Base-by-base conservation (phyloP, 2,888 invertebrate genomes). In the Drosophila anceps region DNA sequence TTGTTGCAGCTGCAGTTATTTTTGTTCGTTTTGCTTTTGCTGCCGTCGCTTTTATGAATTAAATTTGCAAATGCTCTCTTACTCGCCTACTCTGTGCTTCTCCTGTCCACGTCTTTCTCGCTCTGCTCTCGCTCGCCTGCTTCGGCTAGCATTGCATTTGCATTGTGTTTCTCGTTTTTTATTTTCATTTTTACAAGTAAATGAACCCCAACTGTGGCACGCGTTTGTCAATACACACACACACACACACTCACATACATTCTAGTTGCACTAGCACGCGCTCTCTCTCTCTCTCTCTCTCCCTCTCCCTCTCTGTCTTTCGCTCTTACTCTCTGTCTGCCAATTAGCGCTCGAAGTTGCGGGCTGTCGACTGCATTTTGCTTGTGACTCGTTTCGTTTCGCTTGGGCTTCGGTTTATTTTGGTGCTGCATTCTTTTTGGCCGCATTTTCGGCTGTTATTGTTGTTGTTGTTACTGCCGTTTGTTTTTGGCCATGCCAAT, bases 341-440 rank as follows among this genome's bases (percentile, higher is more conserved):
- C 81, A 81, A 81, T 81, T 83, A 77, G 68, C 46, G 77, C 62
- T 60, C 66, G 61, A 70, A 74, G 79, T 67, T 73, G 78, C 68
- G 54, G 43, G 33, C 43, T 58, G 57, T 20, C 69, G 77, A 75
- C 41, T 83, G 81, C 83, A 85, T 72, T 83, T 78, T 65, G 79
- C 57, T 67, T 76, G 55, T 51, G 72, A 71, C 69, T 80, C 78
- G 75, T 51, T 81, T 78, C 53, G 53, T 53, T 69, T 67, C 66
- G 66, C 72, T 75, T 84, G 62, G 81, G 79, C 60, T 85, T 88
- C 73, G 76, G 81, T 85, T 88, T 88, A 85, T 85, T 88, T 88
- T 85, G 82, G 88, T 84, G 77, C 86, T 86, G 84, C 84, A 74
- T 86, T 83, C 76, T 76, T 79, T 84, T 86, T 87, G 84, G 82